These are phyloP conservation scores for Anoplolepis gracilipes DNA, from an alignment of 1,140 invertebrate genomes.

Conservation along the genomic window DNA sequence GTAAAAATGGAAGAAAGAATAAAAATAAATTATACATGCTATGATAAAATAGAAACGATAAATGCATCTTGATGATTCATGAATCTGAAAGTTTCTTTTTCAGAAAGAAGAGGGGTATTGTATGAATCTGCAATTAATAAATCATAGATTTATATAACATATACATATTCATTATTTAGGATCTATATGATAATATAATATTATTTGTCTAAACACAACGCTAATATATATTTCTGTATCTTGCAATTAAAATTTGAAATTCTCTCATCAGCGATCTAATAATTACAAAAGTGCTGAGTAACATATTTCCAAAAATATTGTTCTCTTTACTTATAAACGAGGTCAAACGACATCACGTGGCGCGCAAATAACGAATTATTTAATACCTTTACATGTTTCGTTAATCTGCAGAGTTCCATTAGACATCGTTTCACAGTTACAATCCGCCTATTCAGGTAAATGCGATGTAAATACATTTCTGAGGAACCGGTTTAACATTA, in stretches of 20 bases:
- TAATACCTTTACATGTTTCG: constrained; percentile 22
- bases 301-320: constrained; percentile 81
- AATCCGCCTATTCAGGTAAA: constrained; percentile 77
- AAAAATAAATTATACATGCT: constrained; percentile 20
- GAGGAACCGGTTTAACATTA: constrained; percentile 68
- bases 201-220: constrained; percentile 85
- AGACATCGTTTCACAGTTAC: constrained; percentile 22
- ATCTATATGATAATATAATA: constrained; percentile 85
- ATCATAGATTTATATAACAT: constrained; percentile 78
- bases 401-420: constrained; percentile 9
- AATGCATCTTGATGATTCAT: neutral
- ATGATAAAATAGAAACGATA: constrained; percentile 5
- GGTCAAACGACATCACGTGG: constrained; percentile 58
- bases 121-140: constrained; percentile 10
- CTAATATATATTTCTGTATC: constrained; percentile 84
- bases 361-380: constrained; percentile 59
- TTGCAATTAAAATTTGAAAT: constrained; percentile 79
- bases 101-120: no score
- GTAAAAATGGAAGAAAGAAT: neutral
- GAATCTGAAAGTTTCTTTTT: neutral
- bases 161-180: constrained; percentile 82
- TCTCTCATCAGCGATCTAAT: constrained; percentile 76
- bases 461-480: constrained; percentile 66
- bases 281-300: constrained; percentile 81
- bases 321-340: constrained; percentile 74